A percentile compares a stretch with the other conserved stretches of the same genome.
Conservation (phyloP, 2,113 vertebrate genomes). For the Oreochromis spilurus region DNA sequence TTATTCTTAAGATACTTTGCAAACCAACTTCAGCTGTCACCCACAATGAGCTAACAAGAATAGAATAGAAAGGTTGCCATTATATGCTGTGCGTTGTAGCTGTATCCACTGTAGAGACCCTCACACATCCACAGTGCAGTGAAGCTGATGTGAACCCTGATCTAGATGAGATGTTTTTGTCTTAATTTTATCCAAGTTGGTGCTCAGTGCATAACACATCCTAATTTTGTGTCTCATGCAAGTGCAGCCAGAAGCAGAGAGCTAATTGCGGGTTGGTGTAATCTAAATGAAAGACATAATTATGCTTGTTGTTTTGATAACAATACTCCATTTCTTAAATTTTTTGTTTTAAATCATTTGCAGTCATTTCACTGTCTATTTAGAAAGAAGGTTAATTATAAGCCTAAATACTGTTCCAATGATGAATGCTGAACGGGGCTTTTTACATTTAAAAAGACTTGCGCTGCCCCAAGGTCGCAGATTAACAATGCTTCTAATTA, state of each 20-base stretch:
- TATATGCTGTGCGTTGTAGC: accelerated
- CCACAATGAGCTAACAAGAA: neutral
- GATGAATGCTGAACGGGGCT: neutral
- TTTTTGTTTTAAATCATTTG: neutral
- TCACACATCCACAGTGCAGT: neutral
- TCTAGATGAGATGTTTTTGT: neutral
- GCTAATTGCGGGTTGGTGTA: neutral
- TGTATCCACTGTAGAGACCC: neutral
- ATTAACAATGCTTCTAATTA: neutral
- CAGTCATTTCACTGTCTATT: neutral
- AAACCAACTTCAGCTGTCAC: neutral
- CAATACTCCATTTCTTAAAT: neutral
- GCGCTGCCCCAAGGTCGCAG: neutral
- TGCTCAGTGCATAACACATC: neutral
- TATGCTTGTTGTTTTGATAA: neutral
- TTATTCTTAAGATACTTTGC: neutral
- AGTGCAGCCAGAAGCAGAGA: neutral
- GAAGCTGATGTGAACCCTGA: neutral
- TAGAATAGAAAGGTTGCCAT: neutral
- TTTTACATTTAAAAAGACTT: neutral
- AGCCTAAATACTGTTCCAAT: neutral
- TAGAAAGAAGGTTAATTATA: conserved; percentile 8
- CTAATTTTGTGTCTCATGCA: neutral
- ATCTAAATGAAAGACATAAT: neutral
- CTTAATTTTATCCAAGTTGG: neutral